Conservation (phyloP, 2,797 vertebrate genomes). For the Pipistrellus pygmaeus region DNA sequence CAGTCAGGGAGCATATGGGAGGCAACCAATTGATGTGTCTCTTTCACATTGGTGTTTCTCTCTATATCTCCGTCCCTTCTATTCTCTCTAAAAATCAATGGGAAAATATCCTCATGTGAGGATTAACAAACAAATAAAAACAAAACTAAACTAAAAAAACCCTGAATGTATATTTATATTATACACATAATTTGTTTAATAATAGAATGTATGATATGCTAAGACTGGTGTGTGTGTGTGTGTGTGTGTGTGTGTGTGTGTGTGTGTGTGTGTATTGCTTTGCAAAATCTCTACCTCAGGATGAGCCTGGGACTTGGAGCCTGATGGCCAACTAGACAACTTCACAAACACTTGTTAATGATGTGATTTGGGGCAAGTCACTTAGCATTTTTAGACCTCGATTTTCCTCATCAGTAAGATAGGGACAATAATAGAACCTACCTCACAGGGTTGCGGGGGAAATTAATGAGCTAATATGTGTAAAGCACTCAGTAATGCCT, state of each 20-base stretch:
- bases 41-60: no score
- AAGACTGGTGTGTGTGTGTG: no score
- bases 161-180: background rate
- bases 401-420: background rate
- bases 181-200: background rate
- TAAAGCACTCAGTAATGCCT: background rate
- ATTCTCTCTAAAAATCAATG: no score
- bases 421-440: background rate
- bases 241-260: background rate
- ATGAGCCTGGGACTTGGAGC: background rate
- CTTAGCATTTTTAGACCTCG: slow-evolving; percentile 10
- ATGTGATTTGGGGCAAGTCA: background rate
- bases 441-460: background rate
- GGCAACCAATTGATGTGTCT: no score
- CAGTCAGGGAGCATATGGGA: no score
- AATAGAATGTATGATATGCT: background rate
- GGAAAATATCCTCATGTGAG: no score
- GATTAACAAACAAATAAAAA: no score
- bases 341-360: background rate
- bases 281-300: background rate
- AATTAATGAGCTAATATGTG: background rate
- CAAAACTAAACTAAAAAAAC: no score
- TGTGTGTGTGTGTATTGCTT: background rate
- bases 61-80: no score
- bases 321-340: background rate